A percentile compares a stretch with the other conserved stretches of the same genome.
phyloP scores from a whole-genome alignment of 2,888 invertebrate species.

The Melinaea marsaeus region DNA sequence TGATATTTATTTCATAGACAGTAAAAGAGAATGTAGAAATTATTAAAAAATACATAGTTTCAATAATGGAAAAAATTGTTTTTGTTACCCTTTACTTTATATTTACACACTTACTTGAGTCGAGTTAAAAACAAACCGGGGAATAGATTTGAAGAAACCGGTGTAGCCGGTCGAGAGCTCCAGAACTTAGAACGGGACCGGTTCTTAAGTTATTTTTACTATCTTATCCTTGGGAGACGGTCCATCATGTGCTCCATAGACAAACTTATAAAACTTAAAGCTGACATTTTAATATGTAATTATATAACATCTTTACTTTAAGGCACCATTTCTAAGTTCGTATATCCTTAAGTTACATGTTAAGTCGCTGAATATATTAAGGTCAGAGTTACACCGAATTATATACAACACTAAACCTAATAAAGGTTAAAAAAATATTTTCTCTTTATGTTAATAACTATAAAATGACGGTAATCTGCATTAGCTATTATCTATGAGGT shows the following conservation, averaged over 20 bases:
- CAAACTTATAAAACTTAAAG: too few species aligned
- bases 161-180: conserved; percentile 38
- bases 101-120: conserved; percentile 50
- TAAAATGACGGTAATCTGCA: background rate
- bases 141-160: conserved; percentile 44
- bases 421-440: too few species aligned
- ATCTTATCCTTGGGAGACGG: too few species aligned
- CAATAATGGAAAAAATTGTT: conserved; percentile 66
- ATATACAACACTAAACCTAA: too few species aligned
- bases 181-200: conserved; percentile 40
- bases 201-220: conserved; percentile 43
- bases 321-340: conserved; percentile 21
- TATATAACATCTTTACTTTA: too few species aligned
- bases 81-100: conserved; percentile 38
- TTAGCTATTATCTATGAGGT: conserved; percentile 13
- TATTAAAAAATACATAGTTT: conserved; percentile 76
- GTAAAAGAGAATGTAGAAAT: conserved; percentile 74
- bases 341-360: conserved; percentile 25
- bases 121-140: conserved; percentile 46
- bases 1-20: conserved; percentile 76
- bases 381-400: too few species aligned
- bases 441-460: too few species aligned
- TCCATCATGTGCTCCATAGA: too few species aligned
- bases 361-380: conserved; percentile 26
- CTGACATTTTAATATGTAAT: too few species aligned